A percentile compares a stretch with the other conserved stretches of the same genome.
These are phyloP conservation scores for Palythoa grandiflora DNA, from an alignment of 92 coral and sea anemone genomes.

Conservation along the genomic window DNA sequence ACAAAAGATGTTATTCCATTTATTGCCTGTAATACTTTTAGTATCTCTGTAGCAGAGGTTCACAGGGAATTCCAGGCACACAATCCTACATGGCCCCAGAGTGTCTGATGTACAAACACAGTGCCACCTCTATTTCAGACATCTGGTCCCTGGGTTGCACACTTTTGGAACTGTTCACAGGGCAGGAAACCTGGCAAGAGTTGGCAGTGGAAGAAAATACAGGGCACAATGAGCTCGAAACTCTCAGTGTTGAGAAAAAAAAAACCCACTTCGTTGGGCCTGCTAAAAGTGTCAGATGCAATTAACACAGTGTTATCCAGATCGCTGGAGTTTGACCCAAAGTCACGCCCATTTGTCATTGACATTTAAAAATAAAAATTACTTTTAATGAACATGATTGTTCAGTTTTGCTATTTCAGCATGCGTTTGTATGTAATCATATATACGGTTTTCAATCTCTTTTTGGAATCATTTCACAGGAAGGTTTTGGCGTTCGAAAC, in stretches of 20 bases:
- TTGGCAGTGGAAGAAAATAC: conserved; percentile 37
- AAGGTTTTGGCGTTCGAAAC: background rate
- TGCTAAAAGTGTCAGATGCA: conserved; percentile 16
- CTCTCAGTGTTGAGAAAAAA: conserved; percentile 41
- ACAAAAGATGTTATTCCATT: conserved; percentile 20
- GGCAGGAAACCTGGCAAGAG: conserved; percentile 61
- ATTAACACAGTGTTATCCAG: conserved; percentile 10
- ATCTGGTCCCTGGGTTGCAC: conserved; percentile 68
- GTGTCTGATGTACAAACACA: conserved; percentile 57
- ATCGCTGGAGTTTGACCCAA: conserved; percentile 28
- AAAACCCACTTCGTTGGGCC: conserved; percentile 24
- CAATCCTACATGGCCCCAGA: conserved; percentile 76
- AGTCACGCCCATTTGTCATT: conserved; percentile 31
- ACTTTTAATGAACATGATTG: background rate
- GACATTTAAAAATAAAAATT: conserved; percentile 24
- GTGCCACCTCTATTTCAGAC: conserved; percentile 62
- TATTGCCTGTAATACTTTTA: conserved; percentile 1
- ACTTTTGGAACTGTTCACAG: conserved; percentile 53
- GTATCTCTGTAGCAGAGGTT: conserved; percentile 35
- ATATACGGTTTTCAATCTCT: background rate
- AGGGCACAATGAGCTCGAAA: conserved; percentile 21
- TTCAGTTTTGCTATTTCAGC: background rate
- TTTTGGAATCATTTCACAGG: background rate
- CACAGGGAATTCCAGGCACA: conserved; percentile 59
- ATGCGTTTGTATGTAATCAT: background rate